These are phyloP conservation scores for Ctenicera cuprea DNA, from an alignment of 2,888 invertebrate species.

Conservation along the genomic window DNA sequence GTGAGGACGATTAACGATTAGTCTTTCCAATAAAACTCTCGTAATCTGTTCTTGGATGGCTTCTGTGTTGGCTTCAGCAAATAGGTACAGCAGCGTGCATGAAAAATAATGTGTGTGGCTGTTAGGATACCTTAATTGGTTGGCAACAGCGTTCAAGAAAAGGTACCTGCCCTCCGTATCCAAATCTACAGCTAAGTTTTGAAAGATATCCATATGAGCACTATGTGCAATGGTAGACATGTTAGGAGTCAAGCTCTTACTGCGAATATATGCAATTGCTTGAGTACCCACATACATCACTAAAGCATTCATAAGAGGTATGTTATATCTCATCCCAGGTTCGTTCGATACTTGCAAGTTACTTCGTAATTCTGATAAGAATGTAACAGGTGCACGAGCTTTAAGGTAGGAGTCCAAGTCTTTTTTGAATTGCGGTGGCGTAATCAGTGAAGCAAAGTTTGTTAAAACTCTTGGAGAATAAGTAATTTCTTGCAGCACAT, in stretches of 20 bases:
- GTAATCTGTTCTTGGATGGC: conserved; percentile 99
- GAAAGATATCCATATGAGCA: conserved; percentile 99
- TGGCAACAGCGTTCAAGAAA: conserved; percentile 98
- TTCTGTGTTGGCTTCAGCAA: conserved; percentile 97
- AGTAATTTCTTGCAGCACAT: conserved; percentile 91
- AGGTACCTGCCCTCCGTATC: conserved; percentile 98
- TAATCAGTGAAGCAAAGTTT: conserved; percentile 91
- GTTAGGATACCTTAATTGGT: conserved; percentile 99
- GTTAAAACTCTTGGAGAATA: conserved; percentile 92
- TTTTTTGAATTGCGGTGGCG: conserved; percentile 92
- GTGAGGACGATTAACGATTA: conserved; percentile 98
- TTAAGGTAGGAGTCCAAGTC: conserved; percentile 98
- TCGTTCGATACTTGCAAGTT: conserved; percentile 93
- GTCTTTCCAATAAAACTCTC: conserved; percentile 94
- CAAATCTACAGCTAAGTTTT: conserved; percentile 97
- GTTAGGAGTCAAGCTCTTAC: conserved; percentile 93
- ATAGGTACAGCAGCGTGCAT: conserved; percentile 96
- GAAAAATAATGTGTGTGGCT: conserved; percentile 99
- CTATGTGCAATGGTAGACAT: conserved; percentile 99
- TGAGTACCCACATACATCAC: conserved; percentile 98
- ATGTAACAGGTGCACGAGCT: conserved; percentile 95
- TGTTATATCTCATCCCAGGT: conserved; percentile 95
- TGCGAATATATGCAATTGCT: conserved; percentile 93
- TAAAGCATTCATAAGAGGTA: conserved; percentile 96
- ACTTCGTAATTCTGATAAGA: conserved; percentile 93